phyloP scores from a whole-genome alignment of 2,797 vertebrate genomes.

The Peromyscus eremicus region DNA sequence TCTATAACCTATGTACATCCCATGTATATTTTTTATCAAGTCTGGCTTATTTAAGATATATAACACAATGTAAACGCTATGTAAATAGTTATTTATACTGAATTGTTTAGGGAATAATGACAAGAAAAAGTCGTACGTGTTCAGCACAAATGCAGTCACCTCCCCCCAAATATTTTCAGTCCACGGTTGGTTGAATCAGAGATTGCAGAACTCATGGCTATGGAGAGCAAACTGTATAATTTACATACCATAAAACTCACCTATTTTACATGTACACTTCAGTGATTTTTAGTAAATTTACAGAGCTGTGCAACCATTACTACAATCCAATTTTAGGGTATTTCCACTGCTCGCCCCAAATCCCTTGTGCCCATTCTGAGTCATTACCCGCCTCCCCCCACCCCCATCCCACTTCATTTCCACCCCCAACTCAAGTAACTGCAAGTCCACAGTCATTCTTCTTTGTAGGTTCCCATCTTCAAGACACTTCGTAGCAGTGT shows the following conservation, averaged over 20 bases:
- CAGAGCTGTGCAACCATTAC: constrained; percentile 26
- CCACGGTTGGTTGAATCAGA: background rate
- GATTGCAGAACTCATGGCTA: background rate
- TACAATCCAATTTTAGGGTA: constrained; percentile 9
- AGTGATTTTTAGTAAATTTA: background rate
- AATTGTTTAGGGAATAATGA: constrained; percentile 6
- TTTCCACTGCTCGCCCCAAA: background rate
- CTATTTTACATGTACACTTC: background rate
- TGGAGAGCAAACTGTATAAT: background rate
- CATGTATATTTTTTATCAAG: background rate
- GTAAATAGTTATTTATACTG: background rate
- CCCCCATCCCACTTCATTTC: background rate
- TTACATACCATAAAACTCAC: background rate
- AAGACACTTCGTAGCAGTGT: background rate
- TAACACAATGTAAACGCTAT: background rate
- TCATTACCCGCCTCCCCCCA: too few relatives aligned
- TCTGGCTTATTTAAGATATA: background rate
- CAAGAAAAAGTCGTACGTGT: background rate
- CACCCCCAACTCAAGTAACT: background rate
- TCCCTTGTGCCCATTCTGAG: background rate
- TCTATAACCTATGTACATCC: background rate
- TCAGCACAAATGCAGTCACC: background rate
- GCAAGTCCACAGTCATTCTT: background rate
- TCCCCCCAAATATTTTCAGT: background rate
- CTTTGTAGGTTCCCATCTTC: background rate